phyloP scores from a whole-genome alignment of 2,797 vertebrate genomes.

The Pangasius macronema region DNA sequence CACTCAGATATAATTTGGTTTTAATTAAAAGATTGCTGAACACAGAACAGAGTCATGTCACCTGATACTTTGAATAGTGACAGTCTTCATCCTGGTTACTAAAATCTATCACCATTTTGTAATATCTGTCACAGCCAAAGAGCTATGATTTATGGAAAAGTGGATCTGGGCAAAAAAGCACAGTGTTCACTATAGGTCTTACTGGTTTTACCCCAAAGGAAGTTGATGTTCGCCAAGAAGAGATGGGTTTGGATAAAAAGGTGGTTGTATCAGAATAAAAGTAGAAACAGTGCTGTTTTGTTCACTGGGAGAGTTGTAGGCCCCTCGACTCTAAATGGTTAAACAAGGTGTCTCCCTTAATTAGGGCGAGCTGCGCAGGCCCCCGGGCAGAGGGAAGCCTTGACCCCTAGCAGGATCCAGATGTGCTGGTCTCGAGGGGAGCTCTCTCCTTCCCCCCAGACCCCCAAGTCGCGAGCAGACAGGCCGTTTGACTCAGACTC shows the following conservation, averaged over 20 bases:
- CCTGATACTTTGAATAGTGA: conserved; percentile 39
- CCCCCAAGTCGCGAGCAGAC: conserved; percentile 78
- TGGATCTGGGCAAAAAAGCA: neutral
- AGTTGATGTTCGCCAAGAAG: neutral
- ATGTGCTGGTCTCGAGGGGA: conserved; percentile 91
- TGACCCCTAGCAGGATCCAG: conserved; percentile 99
- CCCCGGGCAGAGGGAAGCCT: conserved; percentile 94
- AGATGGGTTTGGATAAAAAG: neutral
- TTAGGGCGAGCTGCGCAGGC: conserved; percentile 91
- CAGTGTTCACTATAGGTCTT: neutral
- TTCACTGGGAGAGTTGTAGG: conserved; percentile 62
- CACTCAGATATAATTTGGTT: conserved; percentile 56
- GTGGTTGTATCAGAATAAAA: conserved; percentile 32
- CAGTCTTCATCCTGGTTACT: conserved; percentile 36
- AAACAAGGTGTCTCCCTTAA: conserved; percentile 94
- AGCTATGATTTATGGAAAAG: neutral
- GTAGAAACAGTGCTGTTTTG: conserved; percentile 59
- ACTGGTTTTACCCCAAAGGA: conserved; percentile 7
- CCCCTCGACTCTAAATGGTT: conserved; percentile 83
- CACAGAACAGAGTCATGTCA: conserved; percentile 41
- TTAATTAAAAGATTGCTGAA: conserved; percentile 60
- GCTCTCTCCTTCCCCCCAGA: conserved; percentile 73
- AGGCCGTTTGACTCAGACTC: conserved; percentile 72
- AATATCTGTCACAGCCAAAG: conserved; percentile 5
- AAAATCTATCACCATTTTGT: conserved; percentile 31